Evolutionary conservation across 2,113 vertebrate genomes (phyloP).

Genomic region (Ammodytes marinus): DNA sequence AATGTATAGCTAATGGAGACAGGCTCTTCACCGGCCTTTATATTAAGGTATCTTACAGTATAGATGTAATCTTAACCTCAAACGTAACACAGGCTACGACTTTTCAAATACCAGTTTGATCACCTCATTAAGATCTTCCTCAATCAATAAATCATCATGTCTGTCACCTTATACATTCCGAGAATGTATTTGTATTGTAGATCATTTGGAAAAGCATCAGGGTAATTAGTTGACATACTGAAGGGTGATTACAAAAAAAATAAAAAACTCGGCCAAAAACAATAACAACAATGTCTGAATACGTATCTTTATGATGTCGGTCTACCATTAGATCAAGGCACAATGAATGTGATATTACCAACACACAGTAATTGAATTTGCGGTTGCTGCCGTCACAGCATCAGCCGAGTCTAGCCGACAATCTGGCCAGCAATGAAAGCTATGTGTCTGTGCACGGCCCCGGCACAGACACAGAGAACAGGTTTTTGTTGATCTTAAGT

Average conservation of each 20-base stretch:
- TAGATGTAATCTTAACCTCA: slow-evolving; percentile 3
- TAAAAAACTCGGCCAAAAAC: background rate
- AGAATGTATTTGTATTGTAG: slow-evolving; percentile 38
- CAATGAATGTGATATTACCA: slow-evolving; percentile 1
- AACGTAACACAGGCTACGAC: slow-evolving; percentile 6
- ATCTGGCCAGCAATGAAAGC: slow-evolving; percentile 61
- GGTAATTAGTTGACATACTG: background rate
- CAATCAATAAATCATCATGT: slow-evolving; percentile 39
- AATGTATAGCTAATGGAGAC: slow-evolving; percentile 27
- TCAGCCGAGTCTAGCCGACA: slow-evolving; percentile 17
- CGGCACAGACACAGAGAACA: slow-evolving; percentile 69
- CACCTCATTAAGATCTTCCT: slow-evolving; percentile 14
- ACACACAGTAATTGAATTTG: slow-evolving; percentile 32
- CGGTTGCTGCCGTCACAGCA: slow-evolving; percentile 40
- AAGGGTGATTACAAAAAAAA: background rate
- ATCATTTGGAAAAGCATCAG: slow-evolving; percentile 26
- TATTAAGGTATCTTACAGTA: background rate
- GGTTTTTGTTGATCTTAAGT: slow-evolving; percentile 72
- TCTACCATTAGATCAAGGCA: too few relatives aligned
- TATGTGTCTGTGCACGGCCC: slow-evolving; percentile 49
- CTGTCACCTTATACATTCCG: slow-evolving; percentile 32
- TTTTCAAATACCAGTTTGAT: slow-evolving; percentile 23
- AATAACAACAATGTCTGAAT: too few relatives aligned
- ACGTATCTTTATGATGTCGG: too few relatives aligned
- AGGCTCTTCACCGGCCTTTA: background rate